phyloP scores from a whole-genome alignment of 2,797 vertebrate genomes.

The Danio aesculapii region DNA sequence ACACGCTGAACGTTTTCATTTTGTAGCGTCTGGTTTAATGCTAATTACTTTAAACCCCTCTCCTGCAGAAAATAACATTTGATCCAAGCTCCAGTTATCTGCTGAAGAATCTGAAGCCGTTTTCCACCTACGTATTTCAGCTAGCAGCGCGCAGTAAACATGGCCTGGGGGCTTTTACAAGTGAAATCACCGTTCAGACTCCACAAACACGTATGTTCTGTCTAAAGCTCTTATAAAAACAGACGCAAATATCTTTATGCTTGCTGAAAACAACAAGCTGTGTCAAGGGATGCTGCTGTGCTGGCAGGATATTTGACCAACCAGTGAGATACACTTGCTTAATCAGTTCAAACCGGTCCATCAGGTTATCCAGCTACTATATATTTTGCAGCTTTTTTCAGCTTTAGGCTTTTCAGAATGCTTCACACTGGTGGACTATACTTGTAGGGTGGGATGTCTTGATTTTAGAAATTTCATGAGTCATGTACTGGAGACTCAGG shows the following conservation, averaged over 20 bases:
- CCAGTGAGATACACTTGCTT: neutral
- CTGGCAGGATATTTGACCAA: neutral
- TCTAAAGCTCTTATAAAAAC: neutral
- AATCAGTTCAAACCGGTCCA: neutral
- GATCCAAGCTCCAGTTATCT: constrained; percentile 90
- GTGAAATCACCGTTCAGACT: constrained; percentile 93
- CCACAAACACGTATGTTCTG: constrained; percentile 95
- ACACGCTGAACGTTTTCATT: neutral
- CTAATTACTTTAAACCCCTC: neutral
- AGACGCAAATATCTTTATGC: neutral
- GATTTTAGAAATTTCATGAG: no score
- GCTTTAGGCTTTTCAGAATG: neutral
- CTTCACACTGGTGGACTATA: neutral
- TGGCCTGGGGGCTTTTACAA: constrained; percentile 93
- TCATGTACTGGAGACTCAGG: no score
- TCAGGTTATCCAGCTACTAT: neutral
- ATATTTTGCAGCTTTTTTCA: neutral
- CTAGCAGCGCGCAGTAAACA: constrained; percentile 94
- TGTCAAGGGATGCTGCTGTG: neutral
- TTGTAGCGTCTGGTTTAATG: neutral
- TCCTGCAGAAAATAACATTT: constrained; percentile 86
- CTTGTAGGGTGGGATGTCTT: no score
- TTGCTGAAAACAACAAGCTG: neutral
- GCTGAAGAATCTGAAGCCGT: constrained; percentile 93
- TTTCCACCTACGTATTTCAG: constrained; percentile 94